Base-by-base conservation (phyloP, 1,140 invertebrate genomes). In the Nasonia vitripennis region DNA sequence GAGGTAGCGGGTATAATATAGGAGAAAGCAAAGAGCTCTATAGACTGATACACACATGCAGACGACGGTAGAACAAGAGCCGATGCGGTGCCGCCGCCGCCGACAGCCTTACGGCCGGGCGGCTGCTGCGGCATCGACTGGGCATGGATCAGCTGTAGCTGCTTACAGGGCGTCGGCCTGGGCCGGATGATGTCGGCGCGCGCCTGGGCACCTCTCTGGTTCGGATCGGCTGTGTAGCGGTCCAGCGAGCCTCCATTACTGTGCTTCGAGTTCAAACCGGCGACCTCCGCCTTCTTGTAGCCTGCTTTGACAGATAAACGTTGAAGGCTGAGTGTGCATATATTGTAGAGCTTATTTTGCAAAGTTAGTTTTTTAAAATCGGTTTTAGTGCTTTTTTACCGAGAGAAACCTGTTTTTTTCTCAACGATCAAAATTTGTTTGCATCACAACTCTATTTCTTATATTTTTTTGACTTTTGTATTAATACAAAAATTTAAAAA, bases 151-250 rank as follows among this genome's bases (percentile, higher is more conserved):
- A 86, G 20, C 67, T 81, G 81, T 55, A 82, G 79, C 86, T 89
- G 93, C 95, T 95, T 94, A 95, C 95, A 95, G 87, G 95, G 95
- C 89, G 96, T 96, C 82, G 94, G 95, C 87, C 95, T 94, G 88
- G 94, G 93, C 73, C 96, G 94, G 88, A 97, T 96, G 89, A 96
- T 96, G 90, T 96, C 96, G 94, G 83, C 95, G 94, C 89, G 93
- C 91, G 90, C 94, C 94, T 92, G 94, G 93, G 90, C 94, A 92
- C 89, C 94, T 94, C 95, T 95, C 87, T 96, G 95, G 94, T 97
- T 97, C 31, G 96, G 96, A 93, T 97, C 96, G 67, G 96, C 96
- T 2, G 96, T 96, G 89, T 97, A 97, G 86, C 96, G 94, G 87
- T 96, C 96, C 92, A 96, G 95, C 84, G 95, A 95, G 74, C 95